These are phyloP conservation scores for Drosophila anomelani DNA, from an alignment of 2,888 invertebrate species.

Conservation along the genomic window DNA sequence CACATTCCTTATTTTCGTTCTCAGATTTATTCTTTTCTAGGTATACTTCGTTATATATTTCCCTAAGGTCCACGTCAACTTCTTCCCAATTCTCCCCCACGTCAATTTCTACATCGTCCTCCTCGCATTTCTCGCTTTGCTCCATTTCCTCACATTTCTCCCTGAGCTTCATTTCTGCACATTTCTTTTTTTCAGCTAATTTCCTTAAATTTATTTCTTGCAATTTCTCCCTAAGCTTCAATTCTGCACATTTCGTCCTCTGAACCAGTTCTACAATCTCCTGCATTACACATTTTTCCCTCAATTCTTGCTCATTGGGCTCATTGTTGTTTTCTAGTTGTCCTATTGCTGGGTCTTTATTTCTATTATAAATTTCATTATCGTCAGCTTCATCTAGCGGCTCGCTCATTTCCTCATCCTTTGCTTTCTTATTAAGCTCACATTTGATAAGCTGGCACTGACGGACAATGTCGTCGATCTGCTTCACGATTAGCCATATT, in stretches of 20 bases:
- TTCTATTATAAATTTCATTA: not conserved
- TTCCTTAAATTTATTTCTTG: not conserved
- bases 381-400: not conserved
- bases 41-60: no score
- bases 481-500: not conserved
- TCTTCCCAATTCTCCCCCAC: no score
- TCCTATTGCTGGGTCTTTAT: not conserved
- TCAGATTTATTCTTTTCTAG: no score
- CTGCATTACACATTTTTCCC: not conserved
- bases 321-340: not conserved
- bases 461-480: conserved; percentile 43
- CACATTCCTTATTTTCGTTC: not conserved
- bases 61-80: no score
- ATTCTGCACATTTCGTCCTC: not conserved
- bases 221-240: not conserved
- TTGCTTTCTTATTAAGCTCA: not conserved
- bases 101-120: no score
- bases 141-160: not conserved
- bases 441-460: conserved; percentile 22
- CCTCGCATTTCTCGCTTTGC: no score
- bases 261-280: not conserved
- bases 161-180: not conserved
- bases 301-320: not conserved
- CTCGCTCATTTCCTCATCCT: not conserved
- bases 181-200: not conserved